Evolutionary conservation across 1,140 invertebrate species (phyloP).

Genomic region (Papilio polyxenes): DNA sequence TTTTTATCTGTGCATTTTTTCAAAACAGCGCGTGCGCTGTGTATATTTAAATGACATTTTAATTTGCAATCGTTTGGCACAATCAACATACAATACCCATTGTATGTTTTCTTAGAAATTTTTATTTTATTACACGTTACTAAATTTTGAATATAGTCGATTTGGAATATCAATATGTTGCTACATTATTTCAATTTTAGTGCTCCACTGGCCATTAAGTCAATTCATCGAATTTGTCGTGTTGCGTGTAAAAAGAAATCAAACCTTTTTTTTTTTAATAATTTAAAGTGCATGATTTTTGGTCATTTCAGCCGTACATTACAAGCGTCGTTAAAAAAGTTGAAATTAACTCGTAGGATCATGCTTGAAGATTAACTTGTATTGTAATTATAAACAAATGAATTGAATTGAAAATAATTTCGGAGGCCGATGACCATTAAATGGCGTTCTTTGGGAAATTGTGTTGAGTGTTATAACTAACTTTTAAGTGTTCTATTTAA

Average conservation of each 20-base stretch:
- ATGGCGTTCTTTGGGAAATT: neutral
- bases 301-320: neutral
- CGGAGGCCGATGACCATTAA: neutral
- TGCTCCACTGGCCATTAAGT: too few relatives aligned
- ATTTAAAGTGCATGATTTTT: neutral
- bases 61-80: conserved; percentile 36
- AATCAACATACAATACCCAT: conserved; percentile 37
- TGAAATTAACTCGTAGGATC: neutral
- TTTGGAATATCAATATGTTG: conserved; percentile 35
- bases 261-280: neutral
- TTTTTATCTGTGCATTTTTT: neutral
- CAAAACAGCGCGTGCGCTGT: conserved; percentile 6
- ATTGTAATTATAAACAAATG: neutral
- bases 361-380: neutral
- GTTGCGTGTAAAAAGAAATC: neutral
- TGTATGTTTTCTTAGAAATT: conserved; percentile 31
- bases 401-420: neutral
- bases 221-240: too few relatives aligned
- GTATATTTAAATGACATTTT: conserved; percentile 15
- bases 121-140: conserved; percentile 26
- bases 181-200: neutral
- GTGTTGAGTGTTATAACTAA: too few relatives aligned
- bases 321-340: neutral
- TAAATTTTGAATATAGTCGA: conserved; percentile 35
- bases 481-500: too few relatives aligned